phyloP scores from a whole-genome alignment of 2,888 invertebrate species.

The Scaptomyza reducta region DNA sequence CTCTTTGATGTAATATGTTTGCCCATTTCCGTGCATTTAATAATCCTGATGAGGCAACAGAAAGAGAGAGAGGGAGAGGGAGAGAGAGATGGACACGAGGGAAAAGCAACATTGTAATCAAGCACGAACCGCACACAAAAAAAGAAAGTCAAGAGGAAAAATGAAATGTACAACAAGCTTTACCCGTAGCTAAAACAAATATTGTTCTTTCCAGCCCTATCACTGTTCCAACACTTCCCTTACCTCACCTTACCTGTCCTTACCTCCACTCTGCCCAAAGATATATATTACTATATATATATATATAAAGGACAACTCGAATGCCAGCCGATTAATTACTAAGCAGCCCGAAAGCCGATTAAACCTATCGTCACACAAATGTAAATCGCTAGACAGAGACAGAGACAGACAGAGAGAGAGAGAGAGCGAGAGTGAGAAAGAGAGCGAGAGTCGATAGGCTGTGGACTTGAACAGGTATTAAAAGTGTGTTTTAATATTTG shows the following conservation, averaged over 20 bases:
- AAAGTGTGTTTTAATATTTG: neutral
- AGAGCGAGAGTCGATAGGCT: neutral
- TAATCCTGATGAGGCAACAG: constrained; percentile 47
- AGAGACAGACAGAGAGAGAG: no score
- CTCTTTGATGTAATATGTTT: constrained; percentile 40
- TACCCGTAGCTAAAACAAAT: constrained; percentile 24
- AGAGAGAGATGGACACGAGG: neutral
- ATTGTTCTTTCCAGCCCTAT: neutral
- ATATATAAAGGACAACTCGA: constrained; percentile 6
- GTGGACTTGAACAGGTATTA: neutral
- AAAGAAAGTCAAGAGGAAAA: neutral
- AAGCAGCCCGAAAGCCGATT: constrained; percentile 30
- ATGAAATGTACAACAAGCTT: constrained; percentile 36
- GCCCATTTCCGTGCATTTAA: constrained; percentile 43
- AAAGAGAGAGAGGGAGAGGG: neutral
- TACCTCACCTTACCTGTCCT: no score
- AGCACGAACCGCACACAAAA: neutral
- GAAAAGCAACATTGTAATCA: neutral
- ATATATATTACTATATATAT: no score
- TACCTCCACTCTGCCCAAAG: no score
- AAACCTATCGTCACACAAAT: constrained; percentile 7
- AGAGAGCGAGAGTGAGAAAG: neutral
- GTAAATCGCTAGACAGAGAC: neutral
- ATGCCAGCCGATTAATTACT: constrained; percentile 22
- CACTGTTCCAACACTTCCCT: no score